Evolutionary conservation across 2,888 invertebrate species (phyloP).

Genomic region (Amphimallon solstitiale): DNA sequence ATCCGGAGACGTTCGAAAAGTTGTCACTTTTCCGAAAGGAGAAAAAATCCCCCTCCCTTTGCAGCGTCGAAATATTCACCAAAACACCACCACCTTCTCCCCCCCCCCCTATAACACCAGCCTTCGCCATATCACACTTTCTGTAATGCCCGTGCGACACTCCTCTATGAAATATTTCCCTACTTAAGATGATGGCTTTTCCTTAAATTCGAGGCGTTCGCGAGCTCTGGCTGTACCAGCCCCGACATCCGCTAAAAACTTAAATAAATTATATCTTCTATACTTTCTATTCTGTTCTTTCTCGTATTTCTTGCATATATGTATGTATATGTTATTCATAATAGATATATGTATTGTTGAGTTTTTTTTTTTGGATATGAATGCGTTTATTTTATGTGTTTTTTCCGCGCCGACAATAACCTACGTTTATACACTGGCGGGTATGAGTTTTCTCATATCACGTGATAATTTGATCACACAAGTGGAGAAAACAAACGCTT

Average conservation of each 20-base stretch:
- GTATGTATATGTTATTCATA: too few species aligned
- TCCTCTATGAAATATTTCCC: conserved; percentile 64
- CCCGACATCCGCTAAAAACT: conserved; percentile 49
- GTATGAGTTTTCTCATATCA: too few species aligned
- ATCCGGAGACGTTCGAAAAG: conserved; percentile 49
- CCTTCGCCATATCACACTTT: conserved; percentile 38
- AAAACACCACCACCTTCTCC: neutral
- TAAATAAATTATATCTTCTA: conserved; percentile 62
- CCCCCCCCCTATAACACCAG: neutral
- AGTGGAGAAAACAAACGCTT: too few species aligned
- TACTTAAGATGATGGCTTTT: conserved; percentile 66
- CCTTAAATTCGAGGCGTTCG: conserved; percentile 63
- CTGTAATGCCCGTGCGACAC: conserved; percentile 51
- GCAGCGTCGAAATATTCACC: too few species aligned
- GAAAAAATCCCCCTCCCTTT: conserved; percentile 40
- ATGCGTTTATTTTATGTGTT: too few species aligned
- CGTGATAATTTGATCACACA: too few species aligned
- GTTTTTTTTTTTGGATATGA: too few species aligned
- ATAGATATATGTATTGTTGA: too few species aligned
- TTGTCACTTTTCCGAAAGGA: conserved; percentile 20
- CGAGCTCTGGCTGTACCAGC: conserved; percentile 44
- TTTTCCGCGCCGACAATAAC: too few species aligned
- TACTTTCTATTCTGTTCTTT: conserved; percentile 48
- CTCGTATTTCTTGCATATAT: neutral
- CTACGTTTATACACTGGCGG: too few species aligned